These are phyloP conservation scores for Limnothrissa miodon DNA, from an alignment of 2,113 vertebrate genomes.

Conservation along the genomic window DNA sequence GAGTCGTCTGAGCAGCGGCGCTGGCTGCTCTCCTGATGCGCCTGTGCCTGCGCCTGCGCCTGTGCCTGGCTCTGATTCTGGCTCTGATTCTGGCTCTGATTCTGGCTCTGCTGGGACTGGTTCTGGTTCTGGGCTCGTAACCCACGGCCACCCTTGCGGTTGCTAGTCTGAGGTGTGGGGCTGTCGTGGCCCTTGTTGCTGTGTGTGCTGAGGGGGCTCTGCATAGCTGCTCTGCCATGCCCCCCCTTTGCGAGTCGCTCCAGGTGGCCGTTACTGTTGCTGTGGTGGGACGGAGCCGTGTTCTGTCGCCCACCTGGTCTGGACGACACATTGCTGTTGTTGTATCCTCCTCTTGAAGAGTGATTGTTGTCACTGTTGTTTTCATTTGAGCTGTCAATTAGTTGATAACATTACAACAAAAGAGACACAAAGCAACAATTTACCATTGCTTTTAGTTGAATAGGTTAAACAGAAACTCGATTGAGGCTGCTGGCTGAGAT, in stretches of 20 bases:
- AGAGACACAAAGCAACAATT: background rate
- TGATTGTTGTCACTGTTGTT: background rate
- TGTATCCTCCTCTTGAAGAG: background rate
- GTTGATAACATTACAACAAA: background rate
- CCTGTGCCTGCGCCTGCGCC: background rate
- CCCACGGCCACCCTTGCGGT: conserved; percentile 75
- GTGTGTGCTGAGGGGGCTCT: conserved; percentile 54
- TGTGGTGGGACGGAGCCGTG: conserved; percentile 63
- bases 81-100: background rate
- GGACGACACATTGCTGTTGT: background rate
- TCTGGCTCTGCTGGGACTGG: conserved; percentile 27
- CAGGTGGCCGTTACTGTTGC: conserved; percentile 49
- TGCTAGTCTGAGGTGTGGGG: conserved; percentile 64
- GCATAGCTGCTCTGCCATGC: conserved; percentile 76
- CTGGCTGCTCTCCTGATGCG: background rate
- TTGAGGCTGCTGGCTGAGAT: background rate
- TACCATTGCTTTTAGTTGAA: background rate
- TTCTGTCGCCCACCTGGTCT: conserved; percentile 71
- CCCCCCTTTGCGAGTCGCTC: conserved; percentile 68
- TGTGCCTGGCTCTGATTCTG: background rate
- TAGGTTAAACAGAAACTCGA: background rate
- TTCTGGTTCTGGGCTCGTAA: conserved; percentile 23
- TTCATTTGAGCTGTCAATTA: background rate
- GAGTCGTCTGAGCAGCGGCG: conserved; percentile 83
- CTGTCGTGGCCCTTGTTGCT: conserved; percentile 26